A percentile compares a stretch with the other conserved stretches of the same genome.
phyloP scores from a whole-genome alignment of 1,140 invertebrate genomes.

The Forficula auricularia region DNA sequence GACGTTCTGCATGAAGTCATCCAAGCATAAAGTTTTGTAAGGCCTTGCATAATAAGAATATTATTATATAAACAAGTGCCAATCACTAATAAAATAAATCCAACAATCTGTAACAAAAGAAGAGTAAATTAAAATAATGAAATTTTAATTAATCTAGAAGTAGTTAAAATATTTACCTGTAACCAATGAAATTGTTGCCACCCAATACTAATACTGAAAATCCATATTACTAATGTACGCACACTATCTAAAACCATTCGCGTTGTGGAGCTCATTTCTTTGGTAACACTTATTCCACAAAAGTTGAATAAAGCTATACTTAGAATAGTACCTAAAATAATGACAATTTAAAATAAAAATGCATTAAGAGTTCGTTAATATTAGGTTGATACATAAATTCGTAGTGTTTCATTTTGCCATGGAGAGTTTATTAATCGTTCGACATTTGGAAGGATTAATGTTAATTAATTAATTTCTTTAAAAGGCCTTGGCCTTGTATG shows the following conservation, averaged over 20 bases:
- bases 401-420: too few relatives aligned
- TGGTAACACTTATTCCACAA: conserved; percentile 87
- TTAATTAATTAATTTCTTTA: too few relatives aligned
- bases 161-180: conserved; percentile 33
- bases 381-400: too few relatives aligned
- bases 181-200: conserved; percentile 69
- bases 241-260: conserved; percentile 83
- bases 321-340: conserved; percentile 54
- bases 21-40: conserved; percentile 10
- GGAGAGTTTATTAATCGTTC: too few relatives aligned
- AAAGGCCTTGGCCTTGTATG: too few relatives aligned
- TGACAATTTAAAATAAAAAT: conserved; percentile 3
- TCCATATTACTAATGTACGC: conserved; percentile 78
- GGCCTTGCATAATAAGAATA: conserved; percentile 29
- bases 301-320: conserved; percentile 96
- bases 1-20: too few relatives aligned
- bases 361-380: not conserved
- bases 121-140: conserved; percentile 4
- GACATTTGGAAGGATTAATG: too few relatives aligned
- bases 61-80: conserved; percentile 69
- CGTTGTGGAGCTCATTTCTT: conserved; percentile 80
- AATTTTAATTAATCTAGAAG: not conserved
- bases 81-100: conserved; percentile 48
- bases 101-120: conserved; percentile 36
- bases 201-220: conserved; percentile 47